These are phyloP conservation scores for Agrotis ipsilon DNA, from an alignment of 2,888 invertebrate species.

Conservation along the genomic window DNA sequence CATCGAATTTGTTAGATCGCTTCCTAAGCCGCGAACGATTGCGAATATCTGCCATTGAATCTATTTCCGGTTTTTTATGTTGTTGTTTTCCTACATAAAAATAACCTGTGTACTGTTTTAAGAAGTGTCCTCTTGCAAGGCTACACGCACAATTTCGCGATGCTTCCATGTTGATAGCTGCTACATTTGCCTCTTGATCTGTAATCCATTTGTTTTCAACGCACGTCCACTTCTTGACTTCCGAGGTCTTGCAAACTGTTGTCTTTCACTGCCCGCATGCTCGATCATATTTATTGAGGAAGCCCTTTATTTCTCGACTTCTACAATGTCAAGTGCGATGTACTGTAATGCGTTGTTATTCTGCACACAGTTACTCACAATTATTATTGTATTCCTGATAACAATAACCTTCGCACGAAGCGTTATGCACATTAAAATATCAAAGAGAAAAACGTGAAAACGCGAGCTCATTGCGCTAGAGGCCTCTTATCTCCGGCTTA, in stretches of 20 bases:
- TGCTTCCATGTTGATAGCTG: constrained; percentile 37
- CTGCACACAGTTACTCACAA: constrained; percentile 27
- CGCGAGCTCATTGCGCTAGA: constrained; percentile 53
- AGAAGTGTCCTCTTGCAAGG: constrained; percentile 39
- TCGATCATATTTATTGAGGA: constrained; percentile 77
- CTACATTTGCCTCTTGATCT: constrained; percentile 62
- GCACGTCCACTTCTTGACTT: constrained; percentile 60
- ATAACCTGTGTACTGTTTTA: constrained; percentile 19
- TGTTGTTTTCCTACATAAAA: constrained; percentile 36
- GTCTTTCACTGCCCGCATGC: constrained; percentile 69
- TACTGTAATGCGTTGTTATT: constrained; percentile 42
- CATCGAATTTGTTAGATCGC: constrained; percentile 34
- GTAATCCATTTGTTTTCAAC: constrained; percentile 58
- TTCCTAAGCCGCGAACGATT: constrained; percentile 37
- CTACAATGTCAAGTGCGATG: constrained; percentile 66
- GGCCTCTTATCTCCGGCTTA: constrained; percentile 75
- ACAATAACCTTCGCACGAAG: constrained; percentile 47
- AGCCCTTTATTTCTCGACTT: constrained; percentile 68
- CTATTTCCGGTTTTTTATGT: constrained; percentile 39
- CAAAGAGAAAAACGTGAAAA: constrained; percentile 65
- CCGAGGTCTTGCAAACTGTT: constrained; percentile 67
- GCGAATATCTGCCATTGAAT: constrained; percentile 40
- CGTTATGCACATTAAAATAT: constrained; percentile 56
- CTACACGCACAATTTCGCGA: constrained; percentile 29
- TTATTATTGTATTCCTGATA: constrained; percentile 53